Percentiles rank a stretch among this genome's conserved stretches.
Conservation (phyloP, 30 jellyfish, hydroid and myxozoan species). For the Rhopilema esculentum region DNA sequence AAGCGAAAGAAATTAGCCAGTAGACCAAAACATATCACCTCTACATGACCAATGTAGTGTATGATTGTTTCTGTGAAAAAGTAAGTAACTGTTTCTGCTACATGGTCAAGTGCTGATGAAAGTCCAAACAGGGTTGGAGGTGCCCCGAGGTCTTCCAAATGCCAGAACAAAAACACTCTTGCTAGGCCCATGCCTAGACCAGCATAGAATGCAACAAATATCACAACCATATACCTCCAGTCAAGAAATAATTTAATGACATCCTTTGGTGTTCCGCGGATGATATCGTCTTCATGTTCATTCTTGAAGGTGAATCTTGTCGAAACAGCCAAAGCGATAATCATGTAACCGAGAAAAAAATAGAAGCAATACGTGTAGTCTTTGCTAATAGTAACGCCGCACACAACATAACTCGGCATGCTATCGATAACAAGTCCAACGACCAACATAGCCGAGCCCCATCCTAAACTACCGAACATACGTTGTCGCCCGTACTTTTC, state of each 20-base stretch:
- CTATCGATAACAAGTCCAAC: conserved; percentile 97
- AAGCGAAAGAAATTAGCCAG: conserved; percentile 90
- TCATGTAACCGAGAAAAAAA: conserved; percentile 91
- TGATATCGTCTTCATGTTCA: conserved; percentile 64
- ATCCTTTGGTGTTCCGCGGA: conserved; percentile 85
- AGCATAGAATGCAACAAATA: conserved; percentile 96
- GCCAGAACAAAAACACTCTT: conserved; percentile 97
- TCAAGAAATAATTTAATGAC: conserved; percentile 75
- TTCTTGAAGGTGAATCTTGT: conserved; percentile 82
- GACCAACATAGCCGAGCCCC: conserved; percentile 99
- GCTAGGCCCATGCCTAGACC: conserved; percentile 99
- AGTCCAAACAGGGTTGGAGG: conserved; percentile 98
- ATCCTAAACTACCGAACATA: conserved; percentile 99
- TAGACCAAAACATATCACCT: conserved; percentile 86
- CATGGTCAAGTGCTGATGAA: conserved; percentile 97
- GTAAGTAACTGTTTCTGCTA: conserved; percentile 94
- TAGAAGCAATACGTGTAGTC: conserved; percentile 95
- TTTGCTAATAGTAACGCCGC: conserved; percentile 92
- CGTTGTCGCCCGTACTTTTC: conserved; percentile 98
- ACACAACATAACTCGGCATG: conserved; percentile 90
- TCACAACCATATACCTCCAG: conserved; percentile 70
- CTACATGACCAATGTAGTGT: conserved; percentile 87
- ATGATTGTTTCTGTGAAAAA: conserved; percentile 85
- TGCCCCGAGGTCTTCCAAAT: conserved; percentile 98
- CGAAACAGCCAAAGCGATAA: conserved; percentile 81